phyloP scores from a whole-genome alignment of 2,113 vertebrate genomes.

The Dicentrarchus labrax region DNA sequence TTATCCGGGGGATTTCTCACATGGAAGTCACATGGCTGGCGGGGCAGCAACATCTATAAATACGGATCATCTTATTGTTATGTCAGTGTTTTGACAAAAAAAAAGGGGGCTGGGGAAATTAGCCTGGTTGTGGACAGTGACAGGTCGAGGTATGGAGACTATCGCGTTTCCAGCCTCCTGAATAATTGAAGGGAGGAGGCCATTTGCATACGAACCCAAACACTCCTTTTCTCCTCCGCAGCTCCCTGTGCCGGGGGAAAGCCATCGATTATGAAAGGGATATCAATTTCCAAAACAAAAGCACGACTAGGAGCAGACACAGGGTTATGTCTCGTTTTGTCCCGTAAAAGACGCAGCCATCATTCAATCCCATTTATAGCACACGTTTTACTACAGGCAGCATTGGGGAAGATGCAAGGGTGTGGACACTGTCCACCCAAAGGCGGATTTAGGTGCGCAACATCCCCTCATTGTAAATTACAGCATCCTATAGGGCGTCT shows the following conservation, averaged over 20 bases:
- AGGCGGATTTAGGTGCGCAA: conserved; percentile 38
- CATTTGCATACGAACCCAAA: conserved; percentile 85
- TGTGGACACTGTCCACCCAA: conserved; percentile 28
- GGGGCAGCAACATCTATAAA: conserved; percentile 36
- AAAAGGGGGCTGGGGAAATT: neutral
- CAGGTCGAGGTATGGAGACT: conserved; percentile 31
- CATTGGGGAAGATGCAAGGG: neutral
- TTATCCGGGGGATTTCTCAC: conserved; percentile 35
- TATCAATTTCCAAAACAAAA: neutral
- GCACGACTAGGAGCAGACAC: neutral
- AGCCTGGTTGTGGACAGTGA: conserved; percentile 3
- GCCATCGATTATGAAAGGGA: neutral
- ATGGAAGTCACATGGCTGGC: conserved; percentile 56
- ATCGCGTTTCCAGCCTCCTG: conserved; percentile 63
- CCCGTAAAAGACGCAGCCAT: neutral
- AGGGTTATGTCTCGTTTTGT: too few relatives aligned
- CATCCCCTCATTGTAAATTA: conserved; percentile 5
- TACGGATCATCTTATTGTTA: conserved; percentile 26
- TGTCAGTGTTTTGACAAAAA: neutral
- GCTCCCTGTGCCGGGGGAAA: neutral
- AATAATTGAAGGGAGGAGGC: conserved; percentile 76
- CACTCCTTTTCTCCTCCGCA: conserved; percentile 46
- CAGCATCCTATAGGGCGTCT: conserved; percentile 10
- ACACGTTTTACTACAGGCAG: neutral
- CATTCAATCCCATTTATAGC: neutral